Conservation (phyloP, 2,888 invertebrate genomes). For the Junonia oenone region DNA sequence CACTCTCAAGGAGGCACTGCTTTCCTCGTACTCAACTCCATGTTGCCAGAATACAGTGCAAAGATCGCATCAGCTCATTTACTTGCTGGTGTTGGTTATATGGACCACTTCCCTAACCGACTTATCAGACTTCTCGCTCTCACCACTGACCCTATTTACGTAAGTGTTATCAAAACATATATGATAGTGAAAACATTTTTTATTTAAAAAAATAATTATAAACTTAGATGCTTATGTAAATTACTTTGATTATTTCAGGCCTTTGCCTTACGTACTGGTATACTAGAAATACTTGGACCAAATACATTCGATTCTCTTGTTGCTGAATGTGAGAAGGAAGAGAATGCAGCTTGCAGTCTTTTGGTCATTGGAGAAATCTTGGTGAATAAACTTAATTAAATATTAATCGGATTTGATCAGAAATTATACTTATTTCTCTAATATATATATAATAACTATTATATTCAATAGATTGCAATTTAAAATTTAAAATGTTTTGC, state of each 20-base stretch:
- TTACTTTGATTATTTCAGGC: slow-evolving; percentile 15
- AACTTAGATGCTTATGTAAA: too few relatives aligned
- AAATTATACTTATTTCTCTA: too few relatives aligned
- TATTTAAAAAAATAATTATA: neutral
- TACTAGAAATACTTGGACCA: slow-evolving; percentile 22
- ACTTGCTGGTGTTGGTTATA: slow-evolving; percentile 54
- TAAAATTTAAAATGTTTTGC: neutral
- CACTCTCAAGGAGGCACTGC: slow-evolving; percentile 64
- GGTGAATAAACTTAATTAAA: too few relatives aligned
- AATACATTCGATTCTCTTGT: neutral
- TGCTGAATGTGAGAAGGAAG: neutral
- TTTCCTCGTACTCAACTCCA: slow-evolving; percentile 48
- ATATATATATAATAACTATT: neutral
- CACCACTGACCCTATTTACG: slow-evolving; percentile 46
- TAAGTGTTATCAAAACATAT: slow-evolving; percentile 40
- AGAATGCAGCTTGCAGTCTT: slow-evolving; percentile 3
- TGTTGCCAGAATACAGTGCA: slow-evolving; percentile 51
- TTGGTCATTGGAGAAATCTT: slow-evolving; percentile 8
- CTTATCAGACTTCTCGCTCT: slow-evolving; percentile 32
- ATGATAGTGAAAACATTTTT: neutral
- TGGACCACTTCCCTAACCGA: slow-evolving; percentile 43
- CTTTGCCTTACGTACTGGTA: slow-evolving; percentile 13
- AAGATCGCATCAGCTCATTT: slow-evolving; percentile 54
- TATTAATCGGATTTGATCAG: too few relatives aligned
- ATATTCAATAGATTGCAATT: too few relatives aligned